Evolutionary conservation across 2,888 invertebrate genomes (phyloP).

Genomic region (Cataglyphis livida): DNA sequence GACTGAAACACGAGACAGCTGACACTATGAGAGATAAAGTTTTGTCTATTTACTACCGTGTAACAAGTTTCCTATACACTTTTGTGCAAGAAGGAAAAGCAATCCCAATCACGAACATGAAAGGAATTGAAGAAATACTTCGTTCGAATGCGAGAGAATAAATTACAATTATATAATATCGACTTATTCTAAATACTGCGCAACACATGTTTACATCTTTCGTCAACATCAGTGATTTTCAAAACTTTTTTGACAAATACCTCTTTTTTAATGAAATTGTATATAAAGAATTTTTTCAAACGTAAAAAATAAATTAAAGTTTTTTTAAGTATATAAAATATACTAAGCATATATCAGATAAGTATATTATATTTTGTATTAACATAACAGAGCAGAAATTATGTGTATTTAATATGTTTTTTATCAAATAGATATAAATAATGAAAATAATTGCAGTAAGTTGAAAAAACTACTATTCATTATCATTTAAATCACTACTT

Average conservation of each 20-base stretch:
- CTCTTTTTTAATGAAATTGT: not conserved
- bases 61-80: conserved; percentile 52
- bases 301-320: not conserved
- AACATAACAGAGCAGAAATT: not conserved
- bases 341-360: not conserved
- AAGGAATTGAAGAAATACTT: conserved; percentile 14
- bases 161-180: not conserved
- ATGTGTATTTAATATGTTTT: not conserved
- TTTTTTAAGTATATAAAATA: not conserved
- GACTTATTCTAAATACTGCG: conserved; percentile 12
- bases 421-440: not conserved
- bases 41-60: conserved; percentile 46
- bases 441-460: not conserved
- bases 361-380: not conserved
- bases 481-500: not conserved
- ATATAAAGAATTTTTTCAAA: not conserved
- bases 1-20: conserved; percentile 38
- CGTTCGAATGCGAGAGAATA: not conserved
- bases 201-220: not conserved
- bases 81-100: conserved; percentile 35
- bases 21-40: conserved; percentile 38
- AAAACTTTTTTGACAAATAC: not conserved
- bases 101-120: conserved; percentile 17
- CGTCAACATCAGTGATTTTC: not conserved
- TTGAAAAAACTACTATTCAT: conserved; percentile 9